These are phyloP conservation scores for Apocrypta bakeri DNA, from an alignment of 1,140 invertebrate genomes.

Conservation along the genomic window DNA sequence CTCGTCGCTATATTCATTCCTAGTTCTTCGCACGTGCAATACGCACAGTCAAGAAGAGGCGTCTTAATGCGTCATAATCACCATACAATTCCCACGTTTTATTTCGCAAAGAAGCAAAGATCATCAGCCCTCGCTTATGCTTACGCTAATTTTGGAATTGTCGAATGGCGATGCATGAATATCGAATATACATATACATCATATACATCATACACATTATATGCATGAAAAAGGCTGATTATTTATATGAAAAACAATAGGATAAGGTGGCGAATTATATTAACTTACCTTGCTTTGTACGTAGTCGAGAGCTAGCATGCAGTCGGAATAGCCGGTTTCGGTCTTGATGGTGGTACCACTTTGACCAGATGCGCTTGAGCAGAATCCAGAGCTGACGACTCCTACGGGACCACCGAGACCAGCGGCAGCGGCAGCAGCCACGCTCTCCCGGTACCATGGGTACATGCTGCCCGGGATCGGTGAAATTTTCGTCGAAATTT, in stretches of 20 bases:
- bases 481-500: constrained; percentile 57
- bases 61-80: no score
- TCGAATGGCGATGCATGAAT: not conserved
- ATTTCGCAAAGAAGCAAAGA: constrained; percentile 49
- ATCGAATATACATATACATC: no score
- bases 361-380: constrained; percentile 71
- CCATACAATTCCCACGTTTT: constrained; percentile 10
- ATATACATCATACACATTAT: no score
- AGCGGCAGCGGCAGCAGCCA: constrained; percentile 77
- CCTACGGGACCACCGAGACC: constrained; percentile 72
- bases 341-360: constrained; percentile 78
- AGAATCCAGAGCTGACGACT: constrained; percentile 72
- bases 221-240: no score
- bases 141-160: no score
- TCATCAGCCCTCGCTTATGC: no score
- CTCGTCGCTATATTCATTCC: no score
- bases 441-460: constrained; percentile 82
- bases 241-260: no score
- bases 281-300: constrained; percentile 80
- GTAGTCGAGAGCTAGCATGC: constrained; percentile 83
- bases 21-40: not conserved
- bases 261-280: not conserved
- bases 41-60: no score
- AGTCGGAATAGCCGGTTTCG: constrained; percentile 83
- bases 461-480: constrained; percentile 76